Evolutionary conservation across 2,888 invertebrate species (phyloP), one percentile per base, ranked within the genome.

Genomic region (Barypeithes pellucidus): DNA sequence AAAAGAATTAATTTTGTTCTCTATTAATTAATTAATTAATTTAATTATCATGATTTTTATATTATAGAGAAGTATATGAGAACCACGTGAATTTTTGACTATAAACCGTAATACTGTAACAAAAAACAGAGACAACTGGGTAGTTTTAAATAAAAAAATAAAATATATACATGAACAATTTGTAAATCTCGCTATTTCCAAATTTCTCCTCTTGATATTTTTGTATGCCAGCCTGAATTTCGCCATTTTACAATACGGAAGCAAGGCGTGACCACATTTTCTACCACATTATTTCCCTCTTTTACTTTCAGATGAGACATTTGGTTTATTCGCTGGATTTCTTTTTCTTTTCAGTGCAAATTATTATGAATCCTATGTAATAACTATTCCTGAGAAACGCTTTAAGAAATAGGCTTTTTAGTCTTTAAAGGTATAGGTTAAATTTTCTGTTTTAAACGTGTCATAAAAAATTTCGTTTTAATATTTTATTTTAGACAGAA

Each of bases 191-290:
- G 45, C 60, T 39, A 52, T 61, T 60, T 54, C 16, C 12, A 67
- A 67, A 67, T 61, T 60, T 61, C 33, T 60, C 52, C 60, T 61
- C 43, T 36, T 29, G 60, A 67, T 72, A 72, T 72, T 72, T 72
- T 72, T 45, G 72, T 72, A 72, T 72, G 67, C 72, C 72, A 67
- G 36, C 47, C 41, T 39, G 72, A 72, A 72, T 61, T 72, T 72
- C 36, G 61, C 67, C 72, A 72, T 72, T 72, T 67, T 67, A 72
- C 66, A 66, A 72, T 66, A 72, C 72, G 60, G 50, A 33, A 67
- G 72, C 72, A 61, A 60, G 67, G 72, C 72, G 72, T 72, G 72
- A 72, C 72, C 67, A 67, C 72, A 72, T 72, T 72, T 72, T 67
- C 72, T 72, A 72, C 67, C 72, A 67, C 67, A 72, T 72, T 72